Evolutionary conservation across 2,797 vertebrate species (phyloP).

Genomic region (Anas bernieri): DNA sequence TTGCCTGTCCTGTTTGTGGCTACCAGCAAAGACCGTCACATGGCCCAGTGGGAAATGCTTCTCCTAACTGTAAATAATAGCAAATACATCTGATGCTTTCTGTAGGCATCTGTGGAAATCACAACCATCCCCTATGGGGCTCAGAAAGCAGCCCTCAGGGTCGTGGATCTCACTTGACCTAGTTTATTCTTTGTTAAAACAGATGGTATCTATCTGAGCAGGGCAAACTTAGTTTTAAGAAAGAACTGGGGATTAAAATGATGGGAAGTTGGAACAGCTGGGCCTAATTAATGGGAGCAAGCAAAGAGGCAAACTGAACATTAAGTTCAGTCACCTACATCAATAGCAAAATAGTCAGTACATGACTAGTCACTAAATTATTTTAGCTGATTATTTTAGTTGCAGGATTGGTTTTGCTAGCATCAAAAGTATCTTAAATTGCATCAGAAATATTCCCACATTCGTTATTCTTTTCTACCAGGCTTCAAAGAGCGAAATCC

Average conservation of each 20-base stretch:
- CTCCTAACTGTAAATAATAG: conserved; percentile 25
- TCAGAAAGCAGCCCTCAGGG: not conserved
- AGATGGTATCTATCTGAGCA: conserved; percentile 43
- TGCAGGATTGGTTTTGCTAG: conserved; percentile 7
- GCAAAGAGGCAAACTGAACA: not conserved
- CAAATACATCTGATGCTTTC: not conserved
- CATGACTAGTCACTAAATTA: not conserved
- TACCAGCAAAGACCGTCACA: not conserved
- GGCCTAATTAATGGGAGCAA: conserved; percentile 26
- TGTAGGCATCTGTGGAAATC: conserved; percentile 33
- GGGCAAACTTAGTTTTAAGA: conserved; percentile 44
- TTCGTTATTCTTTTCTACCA: conserved; percentile 25
- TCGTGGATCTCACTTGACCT: conserved; percentile 20
- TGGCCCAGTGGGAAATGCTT: not conserved
- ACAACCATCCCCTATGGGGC: not conserved
- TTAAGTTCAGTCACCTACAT: conserved; percentile 38
- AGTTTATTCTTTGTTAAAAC: conserved; percentile 56
- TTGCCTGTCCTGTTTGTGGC: not conserved
- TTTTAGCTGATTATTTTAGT: not conserved
- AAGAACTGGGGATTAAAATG: not conserved
- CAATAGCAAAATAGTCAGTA: not conserved
- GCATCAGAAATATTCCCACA: conserved; percentile 23
- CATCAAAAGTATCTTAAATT: conserved; percentile 15
- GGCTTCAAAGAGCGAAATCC: conserved; percentile 40
- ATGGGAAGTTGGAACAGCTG: conserved; percentile 24